Evolutionary conservation across 2,888 invertebrate species (phyloP), one percentile per base, ranked within the genome.

Genomic region (Xanthia icteritia): DNA sequence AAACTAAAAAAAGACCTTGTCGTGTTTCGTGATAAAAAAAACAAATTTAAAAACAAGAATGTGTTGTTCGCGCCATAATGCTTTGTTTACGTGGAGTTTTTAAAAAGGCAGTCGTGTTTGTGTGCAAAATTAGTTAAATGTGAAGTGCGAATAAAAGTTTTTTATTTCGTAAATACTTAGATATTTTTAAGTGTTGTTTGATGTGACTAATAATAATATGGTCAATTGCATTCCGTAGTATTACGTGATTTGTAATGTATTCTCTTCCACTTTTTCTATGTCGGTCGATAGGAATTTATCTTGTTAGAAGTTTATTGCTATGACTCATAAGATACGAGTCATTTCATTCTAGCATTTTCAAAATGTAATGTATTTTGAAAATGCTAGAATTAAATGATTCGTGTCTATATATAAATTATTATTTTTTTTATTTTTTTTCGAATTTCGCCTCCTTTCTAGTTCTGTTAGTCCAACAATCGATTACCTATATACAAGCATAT

Each of bases 91-190:
- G 54, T 71, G 63, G 15, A 70, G 56, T 78, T 73, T 79, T 61
- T 48, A 39, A 73, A 74, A 77, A 39, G 48, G n/a, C 60, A 64
- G 71, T 60, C 58, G 69, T 69, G 74, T 64, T 66, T 27, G 13
- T 36, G 83, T 58, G 63, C 31, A 56, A 58, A 51, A 58, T 51
- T 20, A 31, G 1, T 58, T 23, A 54, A 45, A 15, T 31, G 81
- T 84, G 68, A 80, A 84, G 82, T 75, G 82, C 45, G 83, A 82
- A n/a, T 5, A 58, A 31, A 76, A 67, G 39, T 58, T 36, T 72
- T 5, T 2, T 17, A 39, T 42, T 42, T 42, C 45, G 56, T 76
- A 79, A 56, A 15, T 39, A 67, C 23, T 51, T 73, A 45, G 23
- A 66, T 36, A 13, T 27, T 56, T 45, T 31, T 56, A 67, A 76